Evolutionary conservation across 1,140 invertebrate species (phyloP), one percentile per base, ranked within the genome.

Genomic region (Conus betulinus): DNA sequence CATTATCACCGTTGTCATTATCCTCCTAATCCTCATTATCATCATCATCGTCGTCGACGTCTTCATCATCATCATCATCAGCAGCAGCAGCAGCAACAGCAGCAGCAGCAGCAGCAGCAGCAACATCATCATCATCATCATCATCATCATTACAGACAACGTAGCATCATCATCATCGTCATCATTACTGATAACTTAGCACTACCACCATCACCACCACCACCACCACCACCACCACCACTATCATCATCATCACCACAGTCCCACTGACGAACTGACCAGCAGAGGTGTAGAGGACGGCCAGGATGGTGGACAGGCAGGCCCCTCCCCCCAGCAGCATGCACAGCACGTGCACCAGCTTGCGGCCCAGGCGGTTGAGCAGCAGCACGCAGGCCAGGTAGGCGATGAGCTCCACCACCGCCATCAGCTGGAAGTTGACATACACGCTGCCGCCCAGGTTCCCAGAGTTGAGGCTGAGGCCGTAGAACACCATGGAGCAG

Each of bases 391-490:
- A 92, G 7, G 91, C 25, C n/a, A 89, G 79, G 71, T 91, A 92
- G 4, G 97, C 97, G 1, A 97, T 97, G 88, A 97, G 95, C 95
- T 98, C 97, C 0, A 98, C 97, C 7, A 96, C 93, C 0, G 97
- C 97, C 39, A 91, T 89, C 82, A 94, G 84, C 78, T 91, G 88
- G 85, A 93, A 92, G 87, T 94, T 94, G 17, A 93, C 63, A 88
- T 95, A 95, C 89, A 94, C 87, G 87, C 91, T 91, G 20, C 93
- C 90, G 7, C 90, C 92, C 4, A 94, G 88, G 79, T 91, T 91
- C 15, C 90, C 93, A 91, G 90, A 84, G n/a, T 92, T 91, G 91
- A 93, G 93, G 92, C 96, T 97, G 97, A 97, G 94, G 96, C 97
- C 93, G 97, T 96, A 93, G 83, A 92, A 92, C n/a, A 91, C 96